Conservation (phyloP, 2,113 vertebrate species). For the Apus apus region DNA sequence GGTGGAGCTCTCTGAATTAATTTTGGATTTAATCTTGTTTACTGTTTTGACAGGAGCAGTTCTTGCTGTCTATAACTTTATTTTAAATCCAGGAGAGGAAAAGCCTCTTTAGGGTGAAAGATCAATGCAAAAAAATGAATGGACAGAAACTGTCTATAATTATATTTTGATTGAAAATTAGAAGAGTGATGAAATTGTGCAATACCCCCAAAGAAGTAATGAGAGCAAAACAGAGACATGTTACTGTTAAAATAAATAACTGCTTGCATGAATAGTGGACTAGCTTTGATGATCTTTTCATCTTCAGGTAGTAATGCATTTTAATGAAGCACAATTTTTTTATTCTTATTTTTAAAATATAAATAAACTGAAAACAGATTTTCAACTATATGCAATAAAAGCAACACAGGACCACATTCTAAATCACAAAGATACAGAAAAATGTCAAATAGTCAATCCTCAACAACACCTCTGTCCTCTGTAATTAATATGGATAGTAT, state of each 20-base stretch:
- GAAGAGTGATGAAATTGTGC: neutral
- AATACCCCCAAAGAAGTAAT: neutral
- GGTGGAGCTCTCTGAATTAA: neutral
- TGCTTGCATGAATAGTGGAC: neutral
- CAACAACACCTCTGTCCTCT: neutral
- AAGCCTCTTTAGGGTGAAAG: neutral
- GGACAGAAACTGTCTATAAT: neutral
- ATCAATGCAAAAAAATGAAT: neutral
- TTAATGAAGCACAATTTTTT: neutral
- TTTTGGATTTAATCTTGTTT: constrained; percentile 12
- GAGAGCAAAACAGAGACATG: neutral
- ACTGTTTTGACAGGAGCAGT: neutral
- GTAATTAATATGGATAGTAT: neutral
- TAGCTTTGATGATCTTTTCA: neutral
- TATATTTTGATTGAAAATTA: neutral
- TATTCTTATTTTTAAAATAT: neutral
- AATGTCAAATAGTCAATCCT: neutral
- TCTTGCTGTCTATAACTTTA: neutral
- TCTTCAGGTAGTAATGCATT: neutral
- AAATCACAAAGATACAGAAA: neutral
- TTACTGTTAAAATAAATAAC: neutral
- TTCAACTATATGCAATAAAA: neutral
- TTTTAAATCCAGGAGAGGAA: neutral
- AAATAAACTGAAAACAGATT: neutral
- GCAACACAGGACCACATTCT: neutral